phyloP scores from a whole-genome alignment of 2,113 vertebrate species.

The Ceuthmochares aereus region DNA sequence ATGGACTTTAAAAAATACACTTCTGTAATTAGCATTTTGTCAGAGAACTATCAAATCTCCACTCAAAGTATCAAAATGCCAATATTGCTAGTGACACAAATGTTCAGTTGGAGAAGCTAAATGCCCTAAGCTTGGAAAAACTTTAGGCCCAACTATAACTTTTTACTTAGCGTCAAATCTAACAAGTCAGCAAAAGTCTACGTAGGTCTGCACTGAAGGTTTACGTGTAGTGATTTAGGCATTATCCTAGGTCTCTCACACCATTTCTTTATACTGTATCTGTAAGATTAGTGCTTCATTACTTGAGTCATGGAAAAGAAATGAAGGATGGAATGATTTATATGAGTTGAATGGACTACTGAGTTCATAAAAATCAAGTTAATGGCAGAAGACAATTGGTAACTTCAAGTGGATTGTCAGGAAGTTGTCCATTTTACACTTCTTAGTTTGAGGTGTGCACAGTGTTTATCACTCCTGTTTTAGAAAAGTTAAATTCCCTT shows the following conservation, averaged over 20 bases:
- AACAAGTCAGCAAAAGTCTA: neutral
- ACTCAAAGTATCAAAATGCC: neutral
- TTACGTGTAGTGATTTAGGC: slow-evolving; percentile 25
- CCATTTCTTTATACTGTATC: slow-evolving; percentile 51
- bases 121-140: neutral
- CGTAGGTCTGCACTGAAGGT: neutral
- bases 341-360: neutral
- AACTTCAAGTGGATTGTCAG: neutral
- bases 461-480: neutral
- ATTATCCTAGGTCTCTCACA: slow-evolving; percentile 56
- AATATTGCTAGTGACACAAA: neutral
- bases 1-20: neutral
- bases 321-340: neutral
- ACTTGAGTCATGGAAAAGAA: slow-evolving; percentile 64
- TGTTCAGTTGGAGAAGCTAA: neutral
- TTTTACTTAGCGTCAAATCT: slow-evolving; percentile 27
- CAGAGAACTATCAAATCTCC: neutral
- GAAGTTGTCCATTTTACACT: neutral
- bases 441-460: neutral
- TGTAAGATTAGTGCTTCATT: slow-evolving; percentile 73
- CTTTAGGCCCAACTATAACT: slow-evolving; percentile 3
- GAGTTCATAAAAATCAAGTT: neutral
- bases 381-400: neutral
- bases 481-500: neutral
- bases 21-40: neutral